Conservation (phyloP, 23 tunicate genomes). For the Diplosoma virens region DNA sequence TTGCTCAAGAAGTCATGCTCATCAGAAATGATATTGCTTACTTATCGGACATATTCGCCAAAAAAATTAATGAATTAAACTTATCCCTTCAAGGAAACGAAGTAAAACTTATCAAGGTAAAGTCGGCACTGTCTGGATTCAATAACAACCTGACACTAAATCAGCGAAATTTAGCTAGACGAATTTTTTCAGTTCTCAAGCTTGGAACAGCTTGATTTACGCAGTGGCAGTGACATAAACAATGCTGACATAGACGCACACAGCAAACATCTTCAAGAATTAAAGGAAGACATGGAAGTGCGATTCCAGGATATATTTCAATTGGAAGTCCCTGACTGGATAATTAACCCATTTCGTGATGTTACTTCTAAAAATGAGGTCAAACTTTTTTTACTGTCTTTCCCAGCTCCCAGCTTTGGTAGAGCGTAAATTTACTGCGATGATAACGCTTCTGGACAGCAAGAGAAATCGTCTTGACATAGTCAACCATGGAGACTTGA, state of each 20-base stretch:
- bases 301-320: conserved; percentile 5
- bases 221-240: neutral
- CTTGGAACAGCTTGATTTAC: neutral
- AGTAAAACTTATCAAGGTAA: conserved; percentile 10
- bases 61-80: neutral
- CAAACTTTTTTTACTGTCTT: too few species aligned
- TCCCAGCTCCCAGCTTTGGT: too few species aligned
- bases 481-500: too few species aligned
- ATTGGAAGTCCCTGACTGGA: conserved; percentile 9
- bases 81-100: conserved; percentile 36
- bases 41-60: conserved; percentile 49
- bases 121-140: neutral
- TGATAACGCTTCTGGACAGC: too few species aligned
- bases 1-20: conserved; percentile 14
- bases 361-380: neutral
- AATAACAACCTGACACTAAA: neutral
- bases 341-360: neutral
- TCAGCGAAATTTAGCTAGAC: neutral
- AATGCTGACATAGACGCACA: neutral
- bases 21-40: conserved; percentile 42
- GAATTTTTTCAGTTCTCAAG: neutral
- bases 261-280: conserved; percentile 3
- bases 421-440: too few species aligned
- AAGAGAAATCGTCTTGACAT: too few species aligned
- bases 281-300: neutral